A percentile compares a stretch with the other conserved stretches of the same genome.
Evolutionary conservation across 2,888 invertebrate species (phyloP).

Genomic region (Arge pagana): DNA sequence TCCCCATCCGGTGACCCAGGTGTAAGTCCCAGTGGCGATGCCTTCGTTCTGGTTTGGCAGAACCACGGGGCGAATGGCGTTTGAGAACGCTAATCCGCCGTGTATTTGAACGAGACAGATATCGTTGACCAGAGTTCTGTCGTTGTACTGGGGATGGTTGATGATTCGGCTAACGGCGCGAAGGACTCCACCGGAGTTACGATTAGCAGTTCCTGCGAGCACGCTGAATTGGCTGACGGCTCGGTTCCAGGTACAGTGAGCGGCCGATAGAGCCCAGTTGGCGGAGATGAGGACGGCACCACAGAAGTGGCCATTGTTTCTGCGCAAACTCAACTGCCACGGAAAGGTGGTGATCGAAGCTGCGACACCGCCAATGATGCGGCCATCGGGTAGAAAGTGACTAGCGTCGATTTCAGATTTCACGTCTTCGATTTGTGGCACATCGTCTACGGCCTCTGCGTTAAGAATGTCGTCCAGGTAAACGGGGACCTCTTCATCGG

Average conservation of each 20-base stretch:
- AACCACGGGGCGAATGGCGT: background rate
- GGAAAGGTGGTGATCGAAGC: slow-evolving; percentile 24
- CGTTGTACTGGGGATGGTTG: slow-evolving; percentile 24
- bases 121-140: slow-evolving; percentile 25
- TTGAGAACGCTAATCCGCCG: slow-evolving; percentile 5
- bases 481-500: no score
- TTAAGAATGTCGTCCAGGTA: no score
- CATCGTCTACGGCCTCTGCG: no score
- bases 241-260: slow-evolving; percentile 8
- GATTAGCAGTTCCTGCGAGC: slow-evolving; percentile 24
- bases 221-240: slow-evolving; percentile 1
- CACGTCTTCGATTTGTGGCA: no score
- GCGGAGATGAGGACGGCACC: slow-evolving; percentile 14
- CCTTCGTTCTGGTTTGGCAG: slow-evolving; percentile 1
- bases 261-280: slow-evolving; percentile 11
- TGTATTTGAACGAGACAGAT: slow-evolving; percentile 25
- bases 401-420: background rate
- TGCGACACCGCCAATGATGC: slow-evolving; percentile 28
- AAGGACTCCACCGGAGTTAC: slow-evolving; percentile 23
- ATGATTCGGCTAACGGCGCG: slow-evolving; percentile 22
- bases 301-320: background rate
- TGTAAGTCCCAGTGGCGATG: slow-evolving; percentile 9
- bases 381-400: slow-evolving; percentile 5
- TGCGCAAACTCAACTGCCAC: slow-evolving; percentile 21
- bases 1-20: slow-evolving; percentile 18